Evolutionary conservation across 2,888 invertebrate genomes (phyloP), one percentile per base, ranked within the genome.

Genomic region (Nemotelus nigrinus): DNA sequence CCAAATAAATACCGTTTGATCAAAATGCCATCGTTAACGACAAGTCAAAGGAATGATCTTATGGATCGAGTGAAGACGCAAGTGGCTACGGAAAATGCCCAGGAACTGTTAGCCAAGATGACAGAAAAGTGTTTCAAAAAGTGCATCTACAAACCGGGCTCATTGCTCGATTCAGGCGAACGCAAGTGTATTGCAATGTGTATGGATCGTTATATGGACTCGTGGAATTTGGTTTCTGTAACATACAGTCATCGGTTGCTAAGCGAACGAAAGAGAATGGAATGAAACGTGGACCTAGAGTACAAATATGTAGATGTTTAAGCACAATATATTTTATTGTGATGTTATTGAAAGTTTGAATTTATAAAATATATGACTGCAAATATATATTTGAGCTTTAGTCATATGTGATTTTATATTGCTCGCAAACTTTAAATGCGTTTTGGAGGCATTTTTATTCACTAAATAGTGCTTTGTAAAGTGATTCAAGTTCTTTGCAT

Each of bases 161-260:
- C 94, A 8, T 93, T 95, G 2, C 86, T 98, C 82, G 97, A 96
- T 86, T 94, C 91, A 84, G 94, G 95, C 0, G 96, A 97, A 90
- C 92, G 98, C 92, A 97, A 96, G 92, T 98, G 98, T 86, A 91
- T 98, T 82, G 95, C 96, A 0, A 97, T 97, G 95, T 98, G 98
- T 86, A 97, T 98, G 97, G 98, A 98, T 87, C 84, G 98, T 84
- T 98, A 96, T 89, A 96, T 98, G 95, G 98, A 99, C 85, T 92
- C 97, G 2, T 97, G 96, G 94, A 96, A 97, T 88, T 88, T 97
- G 76, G 96, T 98, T 8, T 96, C 96, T 8, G 92, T 93, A 87
- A 93, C 97, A 0, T 98, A 97, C 86, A 92, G 94, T 80, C 91
- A 90, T 86, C 91, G 98, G 84, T 89, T 98, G 83, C 94, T 96